A percentile compares a stretch with the other conserved stretches of the same genome.
phyloP scores from a whole-genome alignment of 2,888 invertebrate species.

The Branchellion lobata region DNA sequence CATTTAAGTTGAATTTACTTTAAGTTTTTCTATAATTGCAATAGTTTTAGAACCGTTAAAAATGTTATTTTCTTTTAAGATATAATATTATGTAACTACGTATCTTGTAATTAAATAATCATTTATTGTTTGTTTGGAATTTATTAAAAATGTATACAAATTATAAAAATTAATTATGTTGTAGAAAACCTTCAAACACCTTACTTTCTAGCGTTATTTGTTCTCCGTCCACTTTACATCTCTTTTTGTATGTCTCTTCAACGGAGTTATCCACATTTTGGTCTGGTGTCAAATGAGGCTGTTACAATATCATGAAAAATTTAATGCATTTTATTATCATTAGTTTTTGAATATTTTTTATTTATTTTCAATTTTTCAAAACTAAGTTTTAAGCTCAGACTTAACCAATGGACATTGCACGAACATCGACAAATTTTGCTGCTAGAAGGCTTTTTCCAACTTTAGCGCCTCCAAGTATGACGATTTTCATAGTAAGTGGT shows the following conservation, averaged over 20 bases:
- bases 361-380: no score
- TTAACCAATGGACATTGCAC: no score
- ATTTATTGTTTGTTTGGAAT: no score
- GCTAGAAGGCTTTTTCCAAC: conserved; percentile 15
- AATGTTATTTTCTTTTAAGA: no score
- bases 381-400: no score
- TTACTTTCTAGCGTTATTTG: conserved; percentile 1
- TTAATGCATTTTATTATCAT: background rate
- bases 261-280: conserved; percentile 8
- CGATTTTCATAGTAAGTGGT: background rate
- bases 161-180: no score
- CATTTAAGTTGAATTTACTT: no score
- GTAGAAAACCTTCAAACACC: background rate
- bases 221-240: conserved; percentile 12
- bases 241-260: conserved; percentile 10
- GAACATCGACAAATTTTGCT: background rate
- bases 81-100: no score
- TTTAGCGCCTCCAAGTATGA: conserved; percentile 4
- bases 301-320: background rate
- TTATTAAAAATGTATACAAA: no score
- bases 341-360: background rate
- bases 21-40: no score
- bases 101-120: no score
- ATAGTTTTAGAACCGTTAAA: no score
- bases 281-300: background rate